Conservation (phyloP, 92 coral and sea anemone species). For the Paramuricea clavata region DNA sequence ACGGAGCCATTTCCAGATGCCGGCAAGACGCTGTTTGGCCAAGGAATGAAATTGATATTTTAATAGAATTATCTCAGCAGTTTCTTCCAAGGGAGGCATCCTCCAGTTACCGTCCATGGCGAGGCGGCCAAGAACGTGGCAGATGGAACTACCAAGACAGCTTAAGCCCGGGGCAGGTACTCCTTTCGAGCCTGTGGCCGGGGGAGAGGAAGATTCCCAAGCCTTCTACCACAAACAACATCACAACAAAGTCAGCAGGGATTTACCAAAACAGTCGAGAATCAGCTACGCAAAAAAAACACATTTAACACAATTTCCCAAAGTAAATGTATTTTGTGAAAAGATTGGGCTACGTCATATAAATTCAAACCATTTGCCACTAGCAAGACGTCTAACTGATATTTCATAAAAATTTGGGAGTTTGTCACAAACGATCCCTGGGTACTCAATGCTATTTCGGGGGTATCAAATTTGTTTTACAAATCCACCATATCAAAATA, state of each 20-base stretch:
- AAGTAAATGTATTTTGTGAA: no score
- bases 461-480: conserved; percentile 9
- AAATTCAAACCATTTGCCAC: no score
- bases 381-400: no score
- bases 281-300: conserved; percentile 4
- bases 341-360: no score
- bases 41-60: conserved; percentile 19
- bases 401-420: conserved; percentile 23
- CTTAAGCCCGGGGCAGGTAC: no score
- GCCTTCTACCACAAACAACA: neutral
- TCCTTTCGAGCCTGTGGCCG: no score
- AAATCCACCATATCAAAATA: neutral
- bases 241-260: conserved; percentile 1
- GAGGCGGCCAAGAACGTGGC: conserved; percentile 19
- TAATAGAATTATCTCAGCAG: conserved; percentile 2
- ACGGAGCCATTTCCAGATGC: no score
- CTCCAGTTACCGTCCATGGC: no score
- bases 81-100: conserved; percentile 22
- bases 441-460: neutral
- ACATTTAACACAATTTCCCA: neutral
- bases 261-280: neutral
- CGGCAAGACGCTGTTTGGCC: conserved; percentile 11
- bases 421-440: neutral
- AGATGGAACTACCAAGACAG: no score
- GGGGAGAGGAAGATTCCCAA: conserved; percentile 6